phyloP scores from a whole-genome alignment of 2,113 vertebrate species.

The Tachysurus vachellii region DNA sequence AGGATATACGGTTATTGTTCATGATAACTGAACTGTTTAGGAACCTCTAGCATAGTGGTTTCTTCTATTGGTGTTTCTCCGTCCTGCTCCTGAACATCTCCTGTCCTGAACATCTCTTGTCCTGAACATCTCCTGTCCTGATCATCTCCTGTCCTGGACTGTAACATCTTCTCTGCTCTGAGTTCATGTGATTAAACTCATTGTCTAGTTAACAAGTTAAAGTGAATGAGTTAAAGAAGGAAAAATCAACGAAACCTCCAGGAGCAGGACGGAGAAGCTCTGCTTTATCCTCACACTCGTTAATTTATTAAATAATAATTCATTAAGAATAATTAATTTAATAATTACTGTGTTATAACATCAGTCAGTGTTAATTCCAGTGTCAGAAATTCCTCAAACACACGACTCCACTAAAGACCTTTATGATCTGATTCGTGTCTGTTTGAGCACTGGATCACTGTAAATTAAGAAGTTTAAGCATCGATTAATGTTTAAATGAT shows the following conservation, averaged over 20 bases:
- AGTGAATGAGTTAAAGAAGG: background rate
- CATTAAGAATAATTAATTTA: background rate
- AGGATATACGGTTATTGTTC: background rate
- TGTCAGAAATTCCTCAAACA: background rate
- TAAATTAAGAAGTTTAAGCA: background rate
- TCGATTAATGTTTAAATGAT: background rate
- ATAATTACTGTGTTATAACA: background rate
- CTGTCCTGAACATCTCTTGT: too few relatives aligned
- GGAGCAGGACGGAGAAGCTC: background rate
- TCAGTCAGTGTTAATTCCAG: background rate
- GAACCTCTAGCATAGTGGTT: background rate
- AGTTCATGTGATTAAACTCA: background rate
- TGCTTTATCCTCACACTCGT: background rate
- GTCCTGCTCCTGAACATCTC: background rate
- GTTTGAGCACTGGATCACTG: background rate
- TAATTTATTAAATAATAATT: background rate
- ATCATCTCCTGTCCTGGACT: background rate
- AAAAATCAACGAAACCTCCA: background rate
- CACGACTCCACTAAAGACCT: background rate
- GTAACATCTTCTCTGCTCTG: background rate
- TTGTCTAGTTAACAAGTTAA: background rate
- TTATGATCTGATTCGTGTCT: background rate
- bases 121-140: background rate
- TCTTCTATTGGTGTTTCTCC: background rate
- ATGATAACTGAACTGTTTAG: background rate